Conservation (phyloP, 2,797 vertebrate genomes). For the Myotis myotis region DNA sequence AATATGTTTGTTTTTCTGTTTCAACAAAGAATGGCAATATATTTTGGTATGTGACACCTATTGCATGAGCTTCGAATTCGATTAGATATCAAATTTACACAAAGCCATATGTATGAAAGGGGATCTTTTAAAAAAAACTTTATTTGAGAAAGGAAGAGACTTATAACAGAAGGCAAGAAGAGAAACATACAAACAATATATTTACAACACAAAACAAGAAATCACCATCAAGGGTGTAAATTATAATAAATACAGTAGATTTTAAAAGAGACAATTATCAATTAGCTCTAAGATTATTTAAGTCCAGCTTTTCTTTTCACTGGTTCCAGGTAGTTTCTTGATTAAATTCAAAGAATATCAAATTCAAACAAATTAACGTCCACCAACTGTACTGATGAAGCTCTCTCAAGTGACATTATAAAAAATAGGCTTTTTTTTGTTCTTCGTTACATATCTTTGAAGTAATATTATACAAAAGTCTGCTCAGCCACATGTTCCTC, state of each 20-base stretch:
- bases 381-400: conserved; percentile 73
- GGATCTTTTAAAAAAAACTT: conserved; percentile 92
- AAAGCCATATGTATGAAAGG: conserved; percentile 88
- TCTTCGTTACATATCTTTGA: conserved; percentile 80
- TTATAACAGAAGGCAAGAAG: conserved; percentile 96
- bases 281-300: conserved; percentile 83
- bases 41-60: conserved; percentile 79
- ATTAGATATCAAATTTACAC: conserved; percentile 85
- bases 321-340: conserved; percentile 85
- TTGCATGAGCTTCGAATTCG: conserved; percentile 60
- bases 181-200: conserved; percentile 94
- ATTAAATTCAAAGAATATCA: conserved; percentile 79
- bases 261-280: conserved; percentile 88
- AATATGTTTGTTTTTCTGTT: conserved; percentile 75
- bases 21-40: conserved; percentile 72
- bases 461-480: conserved; percentile 83
- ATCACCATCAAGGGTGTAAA: conserved; percentile 88
- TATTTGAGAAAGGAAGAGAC: conserved; percentile 94
- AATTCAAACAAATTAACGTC: conserved; percentile 81
- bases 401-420: conserved; percentile 82
- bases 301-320: conserved; percentile 85
- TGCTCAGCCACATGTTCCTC: conserved; percentile 80
- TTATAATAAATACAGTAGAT: conserved; percentile 94
- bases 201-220: conserved; percentile 93
- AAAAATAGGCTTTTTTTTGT: conserved; percentile 83